Base-by-base conservation (phyloP, 2,113 vertebrate genomes). In the Pholis gunnellus region DNA sequence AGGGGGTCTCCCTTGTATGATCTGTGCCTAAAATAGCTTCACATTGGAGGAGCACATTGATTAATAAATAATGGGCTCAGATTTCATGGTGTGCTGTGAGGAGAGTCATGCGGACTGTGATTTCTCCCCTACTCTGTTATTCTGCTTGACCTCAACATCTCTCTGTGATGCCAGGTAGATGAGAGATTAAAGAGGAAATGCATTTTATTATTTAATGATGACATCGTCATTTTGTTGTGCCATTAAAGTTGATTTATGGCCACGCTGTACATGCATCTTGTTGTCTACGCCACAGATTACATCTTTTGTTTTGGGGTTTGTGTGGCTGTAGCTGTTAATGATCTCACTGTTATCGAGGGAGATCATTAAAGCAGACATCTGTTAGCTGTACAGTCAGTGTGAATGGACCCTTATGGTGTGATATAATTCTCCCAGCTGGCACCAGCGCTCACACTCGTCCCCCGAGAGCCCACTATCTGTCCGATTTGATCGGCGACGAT, bases 351-450 rank as follows among this genome's bases (percentile, higher is more conserved):
- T 87, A 88, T 92, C 90, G 79, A 65, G 93, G 90, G 92, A 92
- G 92, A 90, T 93, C 88, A 91, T 94, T 93, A 92, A 88, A 92
- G 67, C 89, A 87, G 87, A 88, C 91, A 93, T 94, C 92, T 94
- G 93, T 75, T 91, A 79, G 75, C 79, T 84, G 83, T 90, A 83
- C 80, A 87, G 82, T 84, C 74, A 44, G 75, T 83, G 88, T 88
- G 83, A 89, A 87, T 86, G 63, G 75, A 71, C 75, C 93, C 87
- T 90, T 84, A 89, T 91, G 90, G 81, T 89, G 84, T 84, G 78
- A 91, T 91, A 89, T 87, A 75, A 89, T 87, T 90, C 70, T 88
- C 86, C 84, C 91, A 92, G 68, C 86, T 91, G 90, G 79, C 76
- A 81, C 76, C 83, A 67, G 76, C 63, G 22, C 38, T 87, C 75